These are phyloP conservation scores for Centroberyx gerrardi DNA, from an alignment of 2,797 vertebrate genomes.

Conservation along the genomic window DNA sequence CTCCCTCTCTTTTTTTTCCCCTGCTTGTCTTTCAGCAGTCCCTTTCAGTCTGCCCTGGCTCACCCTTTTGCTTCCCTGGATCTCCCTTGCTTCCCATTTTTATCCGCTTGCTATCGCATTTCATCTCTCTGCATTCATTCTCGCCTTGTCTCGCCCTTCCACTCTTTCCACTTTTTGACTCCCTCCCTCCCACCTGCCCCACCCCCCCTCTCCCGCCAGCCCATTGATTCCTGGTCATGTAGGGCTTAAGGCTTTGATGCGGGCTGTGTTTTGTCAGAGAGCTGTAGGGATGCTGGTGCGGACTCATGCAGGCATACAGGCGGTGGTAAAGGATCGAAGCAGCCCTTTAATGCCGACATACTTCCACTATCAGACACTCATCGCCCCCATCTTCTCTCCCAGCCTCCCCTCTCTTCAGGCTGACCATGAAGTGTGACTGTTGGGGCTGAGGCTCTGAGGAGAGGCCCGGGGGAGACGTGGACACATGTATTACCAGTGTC, in stretches of 20 bases:
- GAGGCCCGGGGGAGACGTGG: too few relatives aligned
- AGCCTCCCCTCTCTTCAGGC: slow-evolving; percentile 20
- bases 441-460: too few relatives aligned
- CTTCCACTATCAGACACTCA: background rate
- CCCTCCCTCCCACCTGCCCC: too few relatives aligned
- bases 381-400: slow-evolving; percentile 29
- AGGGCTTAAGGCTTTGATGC: slow-evolving; percentile 35
- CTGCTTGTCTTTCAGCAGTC: background rate
- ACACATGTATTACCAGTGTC: too few relatives aligned
- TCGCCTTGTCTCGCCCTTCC: background rate
- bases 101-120: slow-evolving; percentile 10
- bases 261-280: slow-evolving; percentile 35
- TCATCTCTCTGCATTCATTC: slow-evolving; percentile 5
- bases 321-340: slow-evolving; percentile 22
- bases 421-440: slow-evolving; percentile 36
- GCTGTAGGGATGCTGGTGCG: slow-evolving; percentile 18
- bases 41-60: background rate
- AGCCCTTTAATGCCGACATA: slow-evolving; percentile 19
- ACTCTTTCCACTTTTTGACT: background rate
- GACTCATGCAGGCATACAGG: slow-evolving; percentile 13
- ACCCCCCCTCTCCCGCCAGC: slow-evolving; percentile 14
- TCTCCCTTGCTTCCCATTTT: background rate
- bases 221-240: slow-evolving; percentile 15
- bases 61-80: slow-evolving; percentile 2
- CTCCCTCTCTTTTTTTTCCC: slow-evolving; percentile 14